phyloP scores from a whole-genome alignment of 2,113 vertebrate genomes.

The Oncorhynchus clarkii region DNA sequence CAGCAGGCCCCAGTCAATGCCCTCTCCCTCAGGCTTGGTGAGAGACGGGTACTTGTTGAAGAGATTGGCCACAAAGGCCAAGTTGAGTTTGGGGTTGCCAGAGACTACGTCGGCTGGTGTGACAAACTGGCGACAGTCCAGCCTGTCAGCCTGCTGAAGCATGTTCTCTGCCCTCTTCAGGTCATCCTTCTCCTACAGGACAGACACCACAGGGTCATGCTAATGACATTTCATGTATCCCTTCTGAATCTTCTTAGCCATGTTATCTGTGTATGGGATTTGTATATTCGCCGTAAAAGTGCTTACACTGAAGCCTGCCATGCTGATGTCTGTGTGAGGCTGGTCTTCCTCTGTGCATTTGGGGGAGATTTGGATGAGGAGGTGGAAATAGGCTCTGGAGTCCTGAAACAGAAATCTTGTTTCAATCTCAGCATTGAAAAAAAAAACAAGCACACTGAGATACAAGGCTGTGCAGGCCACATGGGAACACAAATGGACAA shows the following conservation, averaged over 20 bases:
- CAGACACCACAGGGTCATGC: neutral
- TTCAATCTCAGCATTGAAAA: neutral
- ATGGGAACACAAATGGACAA: neutral
- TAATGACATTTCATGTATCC: neutral
- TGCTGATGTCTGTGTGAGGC: conserved; percentile 84
- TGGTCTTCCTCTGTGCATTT: conserved; percentile 91
- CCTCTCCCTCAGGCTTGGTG: conserved; percentile 90
- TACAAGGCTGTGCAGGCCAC: neutral
- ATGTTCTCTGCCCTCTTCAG: conserved; percentile 84
- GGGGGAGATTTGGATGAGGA: conserved; percentile 94
- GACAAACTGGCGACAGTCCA: conserved; percentile 93
- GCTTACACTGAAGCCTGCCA: conserved; percentile 89
- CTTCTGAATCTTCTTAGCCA: neutral
- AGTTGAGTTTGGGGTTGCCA: conserved; percentile 92
- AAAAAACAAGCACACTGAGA: neutral
- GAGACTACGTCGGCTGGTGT: conserved; percentile 86
- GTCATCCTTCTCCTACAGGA: conserved; percentile 85
- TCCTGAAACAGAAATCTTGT: conserved; percentile 72
- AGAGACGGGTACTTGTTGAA: conserved; percentile 97
- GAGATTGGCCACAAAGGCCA: conserved; percentile 95
- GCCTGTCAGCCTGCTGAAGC: conserved; percentile 87
- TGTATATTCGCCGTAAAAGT: neutral
- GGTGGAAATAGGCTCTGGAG: conserved; percentile 93
- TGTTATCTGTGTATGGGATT: neutral
- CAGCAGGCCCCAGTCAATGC: conserved; percentile 86